Conservation (phyloP, 2,888 invertebrate genomes). For the Drosophila nr. perissopoda region DNA sequence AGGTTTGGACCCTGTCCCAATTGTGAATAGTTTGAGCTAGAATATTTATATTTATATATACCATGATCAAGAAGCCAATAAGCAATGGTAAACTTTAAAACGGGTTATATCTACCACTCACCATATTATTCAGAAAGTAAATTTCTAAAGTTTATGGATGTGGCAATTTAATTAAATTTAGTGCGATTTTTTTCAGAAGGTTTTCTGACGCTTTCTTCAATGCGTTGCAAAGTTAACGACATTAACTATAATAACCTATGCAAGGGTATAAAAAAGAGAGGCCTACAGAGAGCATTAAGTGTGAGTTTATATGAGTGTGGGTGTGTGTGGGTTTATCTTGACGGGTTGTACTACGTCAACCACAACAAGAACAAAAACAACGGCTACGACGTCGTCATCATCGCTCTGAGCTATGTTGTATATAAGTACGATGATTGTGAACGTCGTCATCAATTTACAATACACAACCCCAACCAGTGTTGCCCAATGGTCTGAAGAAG, state of each 20-base stretch:
- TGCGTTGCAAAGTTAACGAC: neutral
- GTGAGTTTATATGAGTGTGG: slow-evolving; percentile 3
- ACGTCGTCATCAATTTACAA: slow-evolving; percentile 53
- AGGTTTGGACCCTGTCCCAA: neutral
- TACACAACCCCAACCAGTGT: neutral
- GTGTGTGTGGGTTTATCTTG: slow-evolving; percentile 27
- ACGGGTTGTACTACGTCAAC: slow-evolving; percentile 55
- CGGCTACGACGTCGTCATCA: slow-evolving; percentile 37
- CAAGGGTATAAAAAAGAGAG: slow-evolving; percentile 18
- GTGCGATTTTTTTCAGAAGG: neutral
- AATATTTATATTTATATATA: neutral
- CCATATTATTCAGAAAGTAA: neutral
- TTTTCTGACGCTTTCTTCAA: neutral
- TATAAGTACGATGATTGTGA: slow-evolving; percentile 39
- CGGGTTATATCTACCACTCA: no score
- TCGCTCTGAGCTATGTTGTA: slow-evolving; percentile 33
- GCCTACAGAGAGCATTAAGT: slow-evolving; percentile 38
- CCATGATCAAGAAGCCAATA: neutral
- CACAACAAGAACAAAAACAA: slow-evolving; percentile 24
- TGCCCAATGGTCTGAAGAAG: neutral
- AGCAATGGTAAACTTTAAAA: no score
- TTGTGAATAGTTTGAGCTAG: neutral
- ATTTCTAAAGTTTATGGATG: neutral
- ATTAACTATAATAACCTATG: neutral
- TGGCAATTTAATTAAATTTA: neutral